A percentile compares a stretch with the other conserved stretches of the same genome.
Evolutionary conservation across 2,113 vertebrate species (phyloP).

Genomic region (Scytalopus superciliaris): DNA sequence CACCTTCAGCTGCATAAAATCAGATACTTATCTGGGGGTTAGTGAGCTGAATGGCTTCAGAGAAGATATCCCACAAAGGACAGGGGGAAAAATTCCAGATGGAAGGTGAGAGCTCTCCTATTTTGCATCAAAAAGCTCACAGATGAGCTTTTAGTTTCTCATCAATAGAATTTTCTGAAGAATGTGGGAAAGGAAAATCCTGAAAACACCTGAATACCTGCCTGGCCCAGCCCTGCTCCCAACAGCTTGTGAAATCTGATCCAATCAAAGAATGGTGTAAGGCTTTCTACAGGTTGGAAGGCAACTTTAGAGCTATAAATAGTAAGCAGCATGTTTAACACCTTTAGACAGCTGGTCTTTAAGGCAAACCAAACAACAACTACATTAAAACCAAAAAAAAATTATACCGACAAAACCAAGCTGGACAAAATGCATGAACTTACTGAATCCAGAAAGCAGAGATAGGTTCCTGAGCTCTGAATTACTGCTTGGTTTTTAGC

Average conservation of each 20-base stretch:
- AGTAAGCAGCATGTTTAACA: background rate
- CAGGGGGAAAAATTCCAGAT: background rate
- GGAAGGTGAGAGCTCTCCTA: background rate
- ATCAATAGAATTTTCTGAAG: constrained; percentile 1
- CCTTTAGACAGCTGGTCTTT: background rate
- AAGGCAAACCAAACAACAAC: background rate
- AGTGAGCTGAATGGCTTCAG: background rate
- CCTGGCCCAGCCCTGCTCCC: background rate
- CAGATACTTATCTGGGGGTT: background rate
- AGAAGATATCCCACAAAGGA: constrained; percentile 1
- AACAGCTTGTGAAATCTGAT: background rate
- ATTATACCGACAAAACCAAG: background rate
- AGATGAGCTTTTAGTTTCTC: constrained; percentile 1
- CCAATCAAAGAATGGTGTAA: background rate
- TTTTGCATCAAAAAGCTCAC: background rate
- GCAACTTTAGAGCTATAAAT: background rate
- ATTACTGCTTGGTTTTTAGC: constrained; percentile 91
- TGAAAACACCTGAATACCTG: background rate
- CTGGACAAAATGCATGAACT: constrained; percentile 67
- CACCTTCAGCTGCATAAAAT: no score
- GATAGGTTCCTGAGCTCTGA: constrained; percentile 87
- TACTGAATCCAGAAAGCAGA: constrained; percentile 97
- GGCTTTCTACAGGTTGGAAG: background rate
- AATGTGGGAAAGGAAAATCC: constrained; percentile 2
- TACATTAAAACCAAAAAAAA: background rate